These are phyloP conservation scores for Acleris sparsana DNA, from an alignment of 2,888 invertebrate genomes.

Conservation along the genomic window DNA sequence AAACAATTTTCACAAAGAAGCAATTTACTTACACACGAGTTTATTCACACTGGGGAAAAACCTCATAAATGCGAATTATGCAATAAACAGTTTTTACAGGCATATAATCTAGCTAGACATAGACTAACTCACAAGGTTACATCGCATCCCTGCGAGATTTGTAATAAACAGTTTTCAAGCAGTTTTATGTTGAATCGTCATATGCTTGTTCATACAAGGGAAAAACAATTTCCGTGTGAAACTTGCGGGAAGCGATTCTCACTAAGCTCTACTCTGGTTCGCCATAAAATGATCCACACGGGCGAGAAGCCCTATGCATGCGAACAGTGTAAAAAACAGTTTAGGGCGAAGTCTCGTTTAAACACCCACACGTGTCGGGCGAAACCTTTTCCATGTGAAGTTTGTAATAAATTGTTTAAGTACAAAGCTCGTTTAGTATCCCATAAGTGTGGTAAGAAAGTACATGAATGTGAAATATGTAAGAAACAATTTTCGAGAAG, in stretches of 20 bases:
- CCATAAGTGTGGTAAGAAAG: neutral
- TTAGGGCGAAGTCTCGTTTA: neutral
- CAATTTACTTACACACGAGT: neutral
- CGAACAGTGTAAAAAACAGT: neutral
- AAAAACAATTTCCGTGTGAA: too few relatives aligned
- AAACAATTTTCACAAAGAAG: neutral
- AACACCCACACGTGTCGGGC: neutral
- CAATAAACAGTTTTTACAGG: neutral
- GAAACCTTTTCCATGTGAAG: neutral
- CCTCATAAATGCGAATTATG: neutral
- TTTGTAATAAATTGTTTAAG: neutral
- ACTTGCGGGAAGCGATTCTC: too few relatives aligned
- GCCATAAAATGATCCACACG: neutral
- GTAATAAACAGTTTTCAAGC: neutral
- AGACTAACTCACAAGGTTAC: neutral
- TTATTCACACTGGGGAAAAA: neutral
- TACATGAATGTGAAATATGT: neutral
- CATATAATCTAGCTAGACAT: slow-evolving; percentile 1
- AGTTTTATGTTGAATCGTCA: too few relatives aligned
- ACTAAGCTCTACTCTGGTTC: too few relatives aligned
- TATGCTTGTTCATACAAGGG: too few relatives aligned
- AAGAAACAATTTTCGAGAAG: neutral
- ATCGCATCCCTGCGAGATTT: neutral
- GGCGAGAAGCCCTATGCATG: neutral
- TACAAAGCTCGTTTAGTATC: neutral